Evolutionary conservation across 2,888 invertebrate species (phyloP).

Genomic region (Matsumyia berberina): DNA sequence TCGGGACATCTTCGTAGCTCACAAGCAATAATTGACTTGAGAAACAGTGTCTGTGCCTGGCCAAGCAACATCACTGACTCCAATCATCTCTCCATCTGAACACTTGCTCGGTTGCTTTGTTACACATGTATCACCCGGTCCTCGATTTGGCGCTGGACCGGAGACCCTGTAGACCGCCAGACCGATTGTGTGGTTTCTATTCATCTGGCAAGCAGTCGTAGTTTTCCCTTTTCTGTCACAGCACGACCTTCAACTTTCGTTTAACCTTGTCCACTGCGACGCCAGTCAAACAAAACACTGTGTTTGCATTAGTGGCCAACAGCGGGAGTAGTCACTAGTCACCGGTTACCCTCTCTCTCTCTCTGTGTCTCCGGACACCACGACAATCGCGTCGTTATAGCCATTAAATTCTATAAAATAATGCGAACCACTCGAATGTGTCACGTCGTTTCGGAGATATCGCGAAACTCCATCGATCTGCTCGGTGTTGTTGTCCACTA

Average conservation of each 20-base stretch:
- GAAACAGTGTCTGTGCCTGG: slow-evolving; percentile 27
- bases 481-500: slow-evolving; percentile 30
- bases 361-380: slow-evolving; percentile 30
- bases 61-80: slow-evolving; percentile 6
- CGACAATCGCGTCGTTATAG: slow-evolving; percentile 65
- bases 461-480: slow-evolving; percentile 69
- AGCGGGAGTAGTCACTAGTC: slow-evolving; percentile 5
- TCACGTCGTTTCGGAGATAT: slow-evolving; percentile 68
- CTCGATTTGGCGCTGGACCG: slow-evolving; percentile 35
- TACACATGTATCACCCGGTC: slow-evolving; percentile 40
- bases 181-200: slow-evolving; percentile 50
- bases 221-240: slow-evolving; percentile 36
- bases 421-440: slow-evolving; percentile 67
- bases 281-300: slow-evolving; percentile 46
- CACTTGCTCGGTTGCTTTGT: slow-evolving; percentile 54
- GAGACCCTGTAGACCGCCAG: not conserved
- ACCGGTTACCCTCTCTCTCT: not conserved
- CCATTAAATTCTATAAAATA: slow-evolving; percentile 72
- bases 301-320: slow-evolving; percentile 65
- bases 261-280: slow-evolving; percentile 55
- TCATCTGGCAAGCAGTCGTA: slow-evolving; percentile 40
- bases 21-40: slow-evolving; percentile 50
- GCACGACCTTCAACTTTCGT: slow-evolving; percentile 69
- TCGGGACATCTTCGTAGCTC: slow-evolving; percentile 36
- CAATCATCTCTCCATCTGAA: slow-evolving; percentile 31